These are phyloP conservation scores for Danio aesculapii DNA, from an alignment of 2,797 vertebrate genomes.

Conservation along the genomic window DNA sequence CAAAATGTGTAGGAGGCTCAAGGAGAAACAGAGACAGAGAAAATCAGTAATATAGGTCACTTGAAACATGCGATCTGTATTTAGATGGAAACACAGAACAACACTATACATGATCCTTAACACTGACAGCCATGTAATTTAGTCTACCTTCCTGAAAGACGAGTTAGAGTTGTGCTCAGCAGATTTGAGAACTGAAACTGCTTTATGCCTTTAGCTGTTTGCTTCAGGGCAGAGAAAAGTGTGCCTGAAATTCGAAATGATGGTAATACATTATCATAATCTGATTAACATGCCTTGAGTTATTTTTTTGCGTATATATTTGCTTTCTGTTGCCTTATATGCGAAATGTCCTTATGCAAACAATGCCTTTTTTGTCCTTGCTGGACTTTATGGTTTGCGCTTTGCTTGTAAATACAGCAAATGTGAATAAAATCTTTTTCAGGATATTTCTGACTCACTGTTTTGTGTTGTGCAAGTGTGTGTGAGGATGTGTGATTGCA, in stretches of 20 bases:
- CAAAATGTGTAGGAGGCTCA: slow-evolving; percentile 8
- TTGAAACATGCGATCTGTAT: slow-evolving; percentile 17
- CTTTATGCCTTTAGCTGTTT: slow-evolving; percentile 31
- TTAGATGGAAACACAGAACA: not conserved
- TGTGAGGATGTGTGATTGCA: not conserved
- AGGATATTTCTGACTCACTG: not conserved
- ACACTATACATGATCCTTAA: no score
- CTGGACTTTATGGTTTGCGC: slow-evolving; percentile 77
- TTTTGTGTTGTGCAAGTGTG: not conserved
- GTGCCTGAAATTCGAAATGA: not conserved
- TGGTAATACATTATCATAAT: not conserved
- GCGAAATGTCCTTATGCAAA: slow-evolving; percentile 29
- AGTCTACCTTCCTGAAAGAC: not conserved
- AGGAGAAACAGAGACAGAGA: not conserved
- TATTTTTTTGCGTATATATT: slow-evolving; percentile 5
- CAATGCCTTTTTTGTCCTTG: slow-evolving; percentile 49
- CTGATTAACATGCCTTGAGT: slow-evolving; percentile 1
- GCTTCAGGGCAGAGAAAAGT: slow-evolving; percentile 13
- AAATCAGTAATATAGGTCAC: slow-evolving; percentile 18
- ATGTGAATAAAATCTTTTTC: slow-evolving; percentile 79
- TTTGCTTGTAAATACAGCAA: slow-evolving; percentile 75
- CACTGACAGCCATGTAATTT: not conserved
- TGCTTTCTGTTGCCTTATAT: slow-evolving; percentile 38
- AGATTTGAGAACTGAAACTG: not conserved
- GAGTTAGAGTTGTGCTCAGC: not conserved